Base-by-base conservation (phyloP, 2,113 vertebrate genomes). In the Microcebus tavaratra region DNA sequence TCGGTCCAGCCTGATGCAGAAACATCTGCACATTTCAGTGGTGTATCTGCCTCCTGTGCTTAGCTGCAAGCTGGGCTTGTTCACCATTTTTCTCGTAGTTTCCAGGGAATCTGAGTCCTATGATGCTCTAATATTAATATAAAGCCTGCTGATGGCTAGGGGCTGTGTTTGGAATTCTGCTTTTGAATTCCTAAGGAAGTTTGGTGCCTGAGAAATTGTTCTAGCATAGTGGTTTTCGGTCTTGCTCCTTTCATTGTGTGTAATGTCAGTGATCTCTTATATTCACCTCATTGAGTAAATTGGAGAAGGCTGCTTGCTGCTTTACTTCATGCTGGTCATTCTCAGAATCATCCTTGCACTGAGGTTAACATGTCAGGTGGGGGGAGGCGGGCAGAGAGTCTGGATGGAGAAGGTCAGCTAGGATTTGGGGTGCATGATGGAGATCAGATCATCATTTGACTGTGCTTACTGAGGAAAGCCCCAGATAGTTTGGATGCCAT, bases 321-420 rank as follows among this genome's bases (percentile, higher is more conserved):
- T 95, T 96, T 42, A 81, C 88, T 68, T 97, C 91, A 17, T 94
- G 89, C 82, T 68, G 92, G 48, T 97, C 97, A 92, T 95, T 94
- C 95, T 98, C 93, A 94, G 96, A 97, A 94, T 97, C 97, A 97
- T 97, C 96, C 61, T 95, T 95, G 70, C 82, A 76, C 97, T 95
- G 96, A 97, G 91, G 96, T 63, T 85, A 76, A 96, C 93, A 90
- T 94, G 55, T 92, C 97, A 79, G 82, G 45, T 91, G 1, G 95
- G 97, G 92, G 83, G 97, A 98, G 93, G 97, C 96, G 94, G 97
- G 94, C 93, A 76, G 59, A 97, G 98, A 97, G 96, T 96, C 96
- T 91, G 76, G 95, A 96, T 91, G 76, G 94, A 96, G 97, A 97
- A 92, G 95, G 80, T 10, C 4, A 96, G 97, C 97, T 96, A 73